phyloP scores from a whole-genome alignment of 92 coral and sea anemone genomes.

The Muricea muricata region DNA sequence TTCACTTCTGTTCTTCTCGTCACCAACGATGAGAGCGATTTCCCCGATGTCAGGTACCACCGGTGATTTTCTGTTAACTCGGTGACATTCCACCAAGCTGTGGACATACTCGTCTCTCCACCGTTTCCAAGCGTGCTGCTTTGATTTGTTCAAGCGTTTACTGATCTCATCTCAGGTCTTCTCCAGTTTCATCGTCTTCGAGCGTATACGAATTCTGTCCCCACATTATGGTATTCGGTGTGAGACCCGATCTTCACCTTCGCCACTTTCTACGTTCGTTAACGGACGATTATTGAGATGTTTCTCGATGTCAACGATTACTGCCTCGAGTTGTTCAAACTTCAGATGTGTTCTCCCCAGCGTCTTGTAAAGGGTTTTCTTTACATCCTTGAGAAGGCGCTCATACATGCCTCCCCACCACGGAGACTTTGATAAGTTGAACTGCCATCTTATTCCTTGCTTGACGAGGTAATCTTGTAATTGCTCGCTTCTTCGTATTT shows the following conservation, averaged over 20 bases:
- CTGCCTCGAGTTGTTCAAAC: slow-evolving; percentile 45
- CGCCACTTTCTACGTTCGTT: slow-evolving; percentile 56
- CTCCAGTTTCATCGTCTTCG: slow-evolving; percentile 19
- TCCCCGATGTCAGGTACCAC: no score
- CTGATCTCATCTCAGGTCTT: not conserved
- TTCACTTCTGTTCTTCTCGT: no score
- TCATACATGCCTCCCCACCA: slow-evolving; percentile 74
- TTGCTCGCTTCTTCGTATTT: slow-evolving; percentile 57
- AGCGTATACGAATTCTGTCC: slow-evolving; percentile 7
- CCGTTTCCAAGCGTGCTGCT: not conserved
- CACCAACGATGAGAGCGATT: no score
- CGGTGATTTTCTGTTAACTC: no score
- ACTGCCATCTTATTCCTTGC: slow-evolving; percentile 56
- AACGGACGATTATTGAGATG: slow-evolving; percentile 55
- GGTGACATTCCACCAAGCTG: not conserved
- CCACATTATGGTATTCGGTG: slow-evolving; percentile 47
- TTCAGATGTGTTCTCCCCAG: slow-evolving; percentile 39
- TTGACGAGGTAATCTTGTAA: slow-evolving; percentile 56
- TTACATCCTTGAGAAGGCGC: slow-evolving; percentile 52
- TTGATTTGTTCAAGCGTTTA: no score
- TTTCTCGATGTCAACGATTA: slow-evolving; percentile 54
- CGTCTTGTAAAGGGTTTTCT: slow-evolving; percentile 65
- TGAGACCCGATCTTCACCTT: not conserved
- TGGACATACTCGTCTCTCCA: not conserved
- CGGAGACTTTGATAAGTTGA: slow-evolving; percentile 60